Conservation (phyloP, 2,797 vertebrate genomes). For the Margarornis squamiger region DNA sequence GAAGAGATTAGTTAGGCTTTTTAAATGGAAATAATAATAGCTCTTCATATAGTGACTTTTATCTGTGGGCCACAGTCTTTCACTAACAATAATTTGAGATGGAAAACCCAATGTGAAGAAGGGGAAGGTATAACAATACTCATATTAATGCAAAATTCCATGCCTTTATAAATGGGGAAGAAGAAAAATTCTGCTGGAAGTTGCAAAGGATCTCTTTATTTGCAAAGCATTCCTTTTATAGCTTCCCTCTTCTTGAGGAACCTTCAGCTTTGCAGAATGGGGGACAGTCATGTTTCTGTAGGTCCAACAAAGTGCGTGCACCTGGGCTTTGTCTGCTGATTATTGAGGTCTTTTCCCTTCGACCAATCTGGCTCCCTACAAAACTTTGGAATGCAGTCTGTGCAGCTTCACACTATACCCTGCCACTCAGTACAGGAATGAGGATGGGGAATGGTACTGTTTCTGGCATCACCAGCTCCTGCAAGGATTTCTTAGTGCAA, state of each 20-base stretch:
- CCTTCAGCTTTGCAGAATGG: not conserved
- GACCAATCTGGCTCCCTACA: not conserved
- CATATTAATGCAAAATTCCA: not conserved
- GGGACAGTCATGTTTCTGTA: not conserved
- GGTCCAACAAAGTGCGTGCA: not conserved
- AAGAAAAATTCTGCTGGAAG: conserved; percentile 10
- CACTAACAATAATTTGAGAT: conserved; percentile 8
- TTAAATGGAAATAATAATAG: conserved; percentile 4
- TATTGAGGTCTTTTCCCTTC: not conserved
- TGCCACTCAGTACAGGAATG: not conserved
- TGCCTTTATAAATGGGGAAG: not conserved
- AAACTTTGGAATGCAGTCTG: not conserved
- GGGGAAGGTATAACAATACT: not conserved
- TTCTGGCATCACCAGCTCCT: conserved; percentile 12
- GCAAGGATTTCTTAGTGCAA: conserved; percentile 54
- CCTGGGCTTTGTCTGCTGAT: not conserved
- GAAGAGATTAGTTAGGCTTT: not conserved
- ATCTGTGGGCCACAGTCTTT: not conserved
- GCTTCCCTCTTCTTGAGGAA: not conserved
- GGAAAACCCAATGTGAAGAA: not conserved
- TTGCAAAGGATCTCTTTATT: conserved; percentile 10
- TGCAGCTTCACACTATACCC: not conserved
- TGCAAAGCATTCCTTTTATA: not conserved
- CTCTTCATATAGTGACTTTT: not conserved
- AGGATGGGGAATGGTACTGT: not conserved